Conservation (phyloP, 2,888 invertebrate species). For the Dione vanillae region DNA sequence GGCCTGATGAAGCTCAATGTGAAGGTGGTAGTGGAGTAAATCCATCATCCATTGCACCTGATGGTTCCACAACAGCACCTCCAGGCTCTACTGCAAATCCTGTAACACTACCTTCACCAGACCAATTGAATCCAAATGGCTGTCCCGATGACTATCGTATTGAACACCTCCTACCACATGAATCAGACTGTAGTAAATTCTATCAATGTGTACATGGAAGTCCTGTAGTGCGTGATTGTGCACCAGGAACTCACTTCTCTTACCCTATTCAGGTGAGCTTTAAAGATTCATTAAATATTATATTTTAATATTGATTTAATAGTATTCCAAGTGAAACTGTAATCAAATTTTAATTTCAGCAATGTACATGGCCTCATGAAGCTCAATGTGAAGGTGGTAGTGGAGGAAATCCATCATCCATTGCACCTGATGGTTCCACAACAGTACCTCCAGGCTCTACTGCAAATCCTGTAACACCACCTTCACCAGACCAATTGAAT, state of each 20-base stretch:
- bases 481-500: no score
- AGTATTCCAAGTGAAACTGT: not conserved
- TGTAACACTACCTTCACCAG: not conserved
- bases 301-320: not conserved
- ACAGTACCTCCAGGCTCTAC: no score
- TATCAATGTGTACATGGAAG: slow-evolving; percentile 10
- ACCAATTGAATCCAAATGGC: not conserved
- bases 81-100: not conserved
- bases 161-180: slow-evolving; percentile 7
- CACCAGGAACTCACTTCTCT: slow-evolving; percentile 22
- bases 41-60: not conserved
- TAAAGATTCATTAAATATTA: not conserved
- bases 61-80: not conserved
- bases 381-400: no score
- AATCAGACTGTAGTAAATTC: slow-evolving; percentile 22
- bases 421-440: no score
- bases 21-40: not conserved
- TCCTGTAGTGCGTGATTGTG: slow-evolving; percentile 25
- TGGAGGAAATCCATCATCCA: no score
- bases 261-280: slow-evolving; percentile 32
- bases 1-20: not conserved
- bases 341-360: not conserved
- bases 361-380: not conserved
- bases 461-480: no score
- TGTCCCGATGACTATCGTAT: not conserved